These are phyloP conservation scores for Siderastrea radians DNA, from an alignment of 92 coral and sea anemone species.

Conservation along the genomic window DNA sequence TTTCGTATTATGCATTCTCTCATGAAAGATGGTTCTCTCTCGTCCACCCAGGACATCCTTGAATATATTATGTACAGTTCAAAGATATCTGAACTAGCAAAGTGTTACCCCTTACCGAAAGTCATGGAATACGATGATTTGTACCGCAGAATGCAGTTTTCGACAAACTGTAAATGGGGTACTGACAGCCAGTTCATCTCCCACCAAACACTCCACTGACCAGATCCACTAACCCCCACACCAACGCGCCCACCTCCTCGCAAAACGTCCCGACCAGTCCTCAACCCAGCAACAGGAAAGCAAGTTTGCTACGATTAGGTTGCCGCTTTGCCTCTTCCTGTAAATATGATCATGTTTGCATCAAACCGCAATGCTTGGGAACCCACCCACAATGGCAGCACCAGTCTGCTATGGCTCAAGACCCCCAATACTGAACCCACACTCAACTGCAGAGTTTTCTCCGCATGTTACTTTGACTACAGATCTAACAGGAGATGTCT, in stretches of 20 bases:
- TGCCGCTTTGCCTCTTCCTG: conserved; percentile 20
- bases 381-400: conserved; percentile 17
- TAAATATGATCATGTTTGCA: no score
- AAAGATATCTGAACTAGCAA: not conserved
- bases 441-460: conserved; percentile 11
- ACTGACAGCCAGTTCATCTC: not conserved
- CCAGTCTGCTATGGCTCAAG: not conserved
- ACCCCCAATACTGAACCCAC: conserved; percentile 10
- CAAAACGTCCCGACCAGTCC: conserved; percentile 3
- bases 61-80: not conserved
- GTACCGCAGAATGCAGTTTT: not conserved
- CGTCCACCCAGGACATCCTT: not conserved
- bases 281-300: not conserved
- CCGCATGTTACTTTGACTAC: not conserved
- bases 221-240: not conserved
- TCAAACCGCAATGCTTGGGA: not conserved
- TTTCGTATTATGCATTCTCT: not conserved
- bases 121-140: not conserved
- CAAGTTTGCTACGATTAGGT: not conserved
- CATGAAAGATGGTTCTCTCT: not conserved
- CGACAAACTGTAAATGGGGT: conserved; percentile 10
- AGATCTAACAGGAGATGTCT: no score
- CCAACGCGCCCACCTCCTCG: not conserved
- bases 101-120: no score
- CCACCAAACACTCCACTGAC: conserved; percentile 8